Evolutionary conservation across 2,113 vertebrate species (phyloP).

Genomic region (Urocolius indicus): DNA sequence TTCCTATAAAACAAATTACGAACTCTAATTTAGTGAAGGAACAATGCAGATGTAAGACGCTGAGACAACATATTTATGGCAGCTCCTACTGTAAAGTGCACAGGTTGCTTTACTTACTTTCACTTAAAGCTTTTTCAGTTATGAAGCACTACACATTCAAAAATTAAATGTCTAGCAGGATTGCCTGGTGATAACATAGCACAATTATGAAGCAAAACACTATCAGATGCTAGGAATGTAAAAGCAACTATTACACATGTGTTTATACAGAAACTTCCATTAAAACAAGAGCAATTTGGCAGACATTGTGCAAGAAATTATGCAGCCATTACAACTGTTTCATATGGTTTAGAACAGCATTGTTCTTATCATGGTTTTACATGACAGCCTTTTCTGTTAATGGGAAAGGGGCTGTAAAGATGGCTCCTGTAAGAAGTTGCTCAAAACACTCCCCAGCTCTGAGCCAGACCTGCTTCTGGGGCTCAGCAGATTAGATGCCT

Average conservation of each 20-base stretch:
- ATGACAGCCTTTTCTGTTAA: no score
- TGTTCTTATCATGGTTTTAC: no score
- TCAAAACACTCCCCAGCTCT: no score
- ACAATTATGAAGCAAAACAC: slow-evolving; percentile 12
- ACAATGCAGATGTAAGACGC: not conserved
- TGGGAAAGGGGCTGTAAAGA: no score
- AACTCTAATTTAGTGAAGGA: not conserved
- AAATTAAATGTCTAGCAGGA: not conserved
- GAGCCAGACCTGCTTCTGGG: no score
- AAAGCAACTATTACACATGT: not conserved
- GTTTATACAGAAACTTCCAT: not conserved
- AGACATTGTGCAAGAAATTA: not conserved
- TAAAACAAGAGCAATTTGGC: slow-evolving; percentile 11
- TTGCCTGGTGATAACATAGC: not conserved
- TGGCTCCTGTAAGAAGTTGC: no score
- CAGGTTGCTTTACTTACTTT: not conserved
- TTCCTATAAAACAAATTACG: not conserved
- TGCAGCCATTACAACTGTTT: not conserved
- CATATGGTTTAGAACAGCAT: slow-evolving; percentile 16
- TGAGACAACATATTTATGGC: not conserved
- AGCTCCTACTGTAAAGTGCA: not conserved
- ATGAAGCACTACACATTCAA: not conserved
- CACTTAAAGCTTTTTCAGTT: not conserved
- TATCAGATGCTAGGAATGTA: slow-evolving; percentile 8
- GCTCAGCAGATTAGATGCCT: no score